Evolutionary conservation across 2,113 vertebrate species (phyloP).

Genomic region (Camelus dromedarius): DNA sequence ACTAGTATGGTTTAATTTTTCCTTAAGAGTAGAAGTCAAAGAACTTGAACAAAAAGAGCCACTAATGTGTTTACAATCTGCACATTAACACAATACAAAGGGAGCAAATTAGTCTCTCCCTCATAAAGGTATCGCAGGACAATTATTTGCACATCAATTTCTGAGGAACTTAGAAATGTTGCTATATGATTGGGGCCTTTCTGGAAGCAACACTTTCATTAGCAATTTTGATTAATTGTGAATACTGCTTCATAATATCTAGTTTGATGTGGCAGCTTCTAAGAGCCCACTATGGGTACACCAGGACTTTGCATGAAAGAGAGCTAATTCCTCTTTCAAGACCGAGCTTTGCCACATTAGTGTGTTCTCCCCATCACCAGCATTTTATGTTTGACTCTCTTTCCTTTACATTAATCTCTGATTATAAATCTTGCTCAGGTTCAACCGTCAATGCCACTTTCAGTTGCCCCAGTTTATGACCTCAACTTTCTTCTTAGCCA

Average conservation of each 20-base stretch:
- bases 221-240: slow-evolving; percentile 31
- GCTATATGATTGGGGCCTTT: slow-evolving; percentile 36
- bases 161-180: slow-evolving; percentile 1
- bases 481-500: not conserved
- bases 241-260: slow-evolving; percentile 14
- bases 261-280: not conserved
- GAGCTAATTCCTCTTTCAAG: not conserved
- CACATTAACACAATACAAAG: slow-evolving; percentile 12
- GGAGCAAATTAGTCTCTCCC: slow-evolving; percentile 37
- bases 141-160: slow-evolving; percentile 57
- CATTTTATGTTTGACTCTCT: not conserved
- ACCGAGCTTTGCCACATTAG: not conserved
- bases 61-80: not conserved
- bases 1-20: not conserved
- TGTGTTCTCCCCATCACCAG: not conserved
- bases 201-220: not conserved
- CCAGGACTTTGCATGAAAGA: not conserved
- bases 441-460: not conserved
- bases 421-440: not conserved
- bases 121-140: not conserved
- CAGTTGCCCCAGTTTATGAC: not conserved
- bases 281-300: not conserved
- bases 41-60: not conserved
- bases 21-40: not conserved
- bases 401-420: not conserved